Base-by-base conservation (phyloP, 1,140 invertebrate species). In the Glomeris maerens region DNA sequence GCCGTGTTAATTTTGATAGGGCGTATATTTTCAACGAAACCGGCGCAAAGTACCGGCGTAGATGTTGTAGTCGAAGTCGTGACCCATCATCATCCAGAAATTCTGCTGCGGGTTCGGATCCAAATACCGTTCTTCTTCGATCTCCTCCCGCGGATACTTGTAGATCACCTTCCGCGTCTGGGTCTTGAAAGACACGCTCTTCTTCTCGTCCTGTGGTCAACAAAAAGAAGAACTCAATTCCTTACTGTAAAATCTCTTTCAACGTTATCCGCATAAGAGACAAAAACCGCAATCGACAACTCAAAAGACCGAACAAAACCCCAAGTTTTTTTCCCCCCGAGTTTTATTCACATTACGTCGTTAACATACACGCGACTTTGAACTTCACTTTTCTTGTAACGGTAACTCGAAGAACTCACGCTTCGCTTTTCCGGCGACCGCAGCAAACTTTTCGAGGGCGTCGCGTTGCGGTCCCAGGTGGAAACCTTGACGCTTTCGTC, bases 111-210 rank as follows among this genome's bases (percentile, higher is more conserved):
- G 13, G 10, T 27, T 23, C 27, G n/a, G 22, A n/a, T 48, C 26
- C n/a, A 47, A 31, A 2, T 51, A 41, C 3, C 17, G 20, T 25
- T 52, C 53, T 39, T 57, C 54, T 44, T 44, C 44, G 21, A 40
- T 45, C 14, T 51, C 31, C 64, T 84, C 81, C 56, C 79, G 75
- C 23, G 83, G 83, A 66, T 86, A 84, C 61, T 84, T 80, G 62
- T 84, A 86, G 31, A 84, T 79, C 59, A 80, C 81, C 61, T 83
- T 80, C 63, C 83, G 83, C 60, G 79, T 79, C 66, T 84, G 81
- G 55, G 81, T 79, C 62, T 86, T 83, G 69, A 84, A 86, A 64
- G 78, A 80, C 27, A 86, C 83, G 56, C 71, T 70, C 56, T 75
- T 76, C 59, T 74, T 74, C 52, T 66, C 63, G 58, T 69, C 67